phyloP scores from a whole-genome alignment of 37 sponge, comb jelly and placozoan species.

The Geodia barretti region DNA sequence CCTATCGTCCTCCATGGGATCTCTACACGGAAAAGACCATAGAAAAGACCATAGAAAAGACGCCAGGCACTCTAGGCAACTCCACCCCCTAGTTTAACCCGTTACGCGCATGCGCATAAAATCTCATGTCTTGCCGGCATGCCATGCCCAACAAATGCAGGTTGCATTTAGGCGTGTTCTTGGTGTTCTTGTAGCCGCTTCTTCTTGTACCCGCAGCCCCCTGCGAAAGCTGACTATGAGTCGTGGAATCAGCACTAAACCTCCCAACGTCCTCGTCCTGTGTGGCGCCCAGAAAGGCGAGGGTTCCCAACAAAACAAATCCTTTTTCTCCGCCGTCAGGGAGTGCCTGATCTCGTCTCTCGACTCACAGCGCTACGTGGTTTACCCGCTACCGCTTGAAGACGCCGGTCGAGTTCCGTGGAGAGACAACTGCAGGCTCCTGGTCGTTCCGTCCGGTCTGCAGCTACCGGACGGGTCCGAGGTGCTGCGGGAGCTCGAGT shows the following conservation, averaged over 20 bases:
- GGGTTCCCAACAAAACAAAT: neutral
- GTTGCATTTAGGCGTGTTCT: too few species aligned
- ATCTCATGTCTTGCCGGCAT: too few species aligned
- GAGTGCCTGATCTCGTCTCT: constrained; percentile 19
- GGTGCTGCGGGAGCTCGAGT: constrained; percentile 5
- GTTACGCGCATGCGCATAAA: too few species aligned
- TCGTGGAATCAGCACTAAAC: too few species aligned
- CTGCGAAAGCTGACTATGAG: too few species aligned
- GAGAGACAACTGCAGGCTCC: constrained; percentile 50
- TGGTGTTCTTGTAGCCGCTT: too few species aligned
- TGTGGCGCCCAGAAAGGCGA: neutral
- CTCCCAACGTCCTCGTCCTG: constrained; percentile 52
- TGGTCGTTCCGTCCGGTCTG: constrained; percentile 29
- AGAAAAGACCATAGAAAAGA: too few species aligned
- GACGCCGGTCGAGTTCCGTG: constrained; percentile 48
- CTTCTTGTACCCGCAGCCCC: too few species aligned
- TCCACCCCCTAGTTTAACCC: too few species aligned
- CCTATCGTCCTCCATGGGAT: constrained; percentile 7
- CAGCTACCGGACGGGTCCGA: constrained; percentile 4
- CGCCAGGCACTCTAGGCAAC: too few species aligned
- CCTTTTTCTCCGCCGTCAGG: neutral
- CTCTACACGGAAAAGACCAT: too few species aligned
- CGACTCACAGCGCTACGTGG: constrained; percentile 42
- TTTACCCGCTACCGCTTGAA: constrained; percentile 35
- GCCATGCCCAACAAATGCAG: too few species aligned